These are phyloP conservation scores for Drosophila yooni DNA, from an alignment of 2,888 invertebrate genomes.

Conservation along the genomic window DNA sequence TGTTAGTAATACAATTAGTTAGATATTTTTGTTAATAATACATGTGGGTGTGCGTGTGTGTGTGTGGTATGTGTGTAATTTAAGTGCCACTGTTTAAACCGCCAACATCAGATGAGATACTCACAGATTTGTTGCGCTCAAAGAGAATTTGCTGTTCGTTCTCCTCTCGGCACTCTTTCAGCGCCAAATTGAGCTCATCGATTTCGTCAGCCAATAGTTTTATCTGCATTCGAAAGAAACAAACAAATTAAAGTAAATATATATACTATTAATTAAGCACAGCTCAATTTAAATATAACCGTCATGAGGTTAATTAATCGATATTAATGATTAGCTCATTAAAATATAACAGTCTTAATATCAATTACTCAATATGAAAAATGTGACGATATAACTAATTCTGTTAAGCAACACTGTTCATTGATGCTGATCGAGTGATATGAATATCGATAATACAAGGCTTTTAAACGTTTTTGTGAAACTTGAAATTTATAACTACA, in stretches of 20 bases:
- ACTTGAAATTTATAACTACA: background rate
- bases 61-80: constrained; percentile 36
- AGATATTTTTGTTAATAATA: constrained; percentile 21
- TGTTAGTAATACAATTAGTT: constrained; percentile 42
- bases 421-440: background rate
- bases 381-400: background rate
- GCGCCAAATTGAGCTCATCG: constrained; percentile 89
- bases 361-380: background rate
- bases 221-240: constrained; percentile 67
- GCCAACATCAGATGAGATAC: constrained; percentile 83
- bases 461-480: background rate
- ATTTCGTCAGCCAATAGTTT: constrained; percentile 90
- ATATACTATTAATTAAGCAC: background rate
- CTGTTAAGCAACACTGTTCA: background rate
- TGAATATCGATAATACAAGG: background rate
- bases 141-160: constrained; percentile 86
- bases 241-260: background rate
- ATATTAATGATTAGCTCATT: background rate
- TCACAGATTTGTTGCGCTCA: constrained; percentile 87
- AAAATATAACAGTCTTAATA: background rate
- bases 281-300: background rate
- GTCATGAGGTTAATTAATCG: background rate
- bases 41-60: constrained; percentile 5
- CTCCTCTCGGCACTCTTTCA: constrained; percentile 86
- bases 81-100: constrained; percentile 72